Evolutionary conservation across 2,113 vertebrate species (phyloP), one percentile per base, ranked within the genome.

Genomic region (Eulemur macaco): DNA sequence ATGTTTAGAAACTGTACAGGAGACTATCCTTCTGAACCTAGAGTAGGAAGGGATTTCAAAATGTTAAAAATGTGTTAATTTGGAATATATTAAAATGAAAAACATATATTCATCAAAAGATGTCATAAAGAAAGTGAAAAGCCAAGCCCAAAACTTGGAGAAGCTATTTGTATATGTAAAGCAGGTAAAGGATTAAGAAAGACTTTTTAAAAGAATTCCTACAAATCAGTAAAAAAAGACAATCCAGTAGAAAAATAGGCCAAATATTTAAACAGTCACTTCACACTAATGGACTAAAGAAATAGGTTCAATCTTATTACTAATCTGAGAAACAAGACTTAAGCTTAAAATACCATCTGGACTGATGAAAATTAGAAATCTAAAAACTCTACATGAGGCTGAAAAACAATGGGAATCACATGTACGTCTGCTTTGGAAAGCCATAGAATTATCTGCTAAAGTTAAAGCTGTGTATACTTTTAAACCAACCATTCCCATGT

Each of bases 11-110:
- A 93, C 20, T n/a, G 1, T 42, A 27, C 11, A 1, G 17, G n/a
- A 68, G 5, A 42, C 50, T 64, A 68, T 17, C 0, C 45, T 86
- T 86, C 90, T 86, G 68, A 86, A 77, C 17, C 47, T 96, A 34
- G 42, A 47, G 45, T 78, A n/a, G 37, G 27, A 95, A 47, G 17
- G 9, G 50, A 90, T 93, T 89, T 89, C 31, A 86, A 80, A 89
- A 77, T 73, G 21, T 83, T 3, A 71, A 68, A 94, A 92, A 45
- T 25, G 60, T 63, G 27, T 18, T 92, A 56, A n/a, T 17, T 92
- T 80, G 71, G 42, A 64, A 64, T 21, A 82, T 27, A 42, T 77
- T 95, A 89, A 92, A 92, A n/a, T 89, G 29, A 90, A 78, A 34
- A 76, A 58, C 4, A 23, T 52, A 23, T 89, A 31, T 74, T 73